Evolutionary conservation across 2,113 vertebrate genomes (phyloP).

Genomic region (Ornithorhynchus anatinus): DNA sequence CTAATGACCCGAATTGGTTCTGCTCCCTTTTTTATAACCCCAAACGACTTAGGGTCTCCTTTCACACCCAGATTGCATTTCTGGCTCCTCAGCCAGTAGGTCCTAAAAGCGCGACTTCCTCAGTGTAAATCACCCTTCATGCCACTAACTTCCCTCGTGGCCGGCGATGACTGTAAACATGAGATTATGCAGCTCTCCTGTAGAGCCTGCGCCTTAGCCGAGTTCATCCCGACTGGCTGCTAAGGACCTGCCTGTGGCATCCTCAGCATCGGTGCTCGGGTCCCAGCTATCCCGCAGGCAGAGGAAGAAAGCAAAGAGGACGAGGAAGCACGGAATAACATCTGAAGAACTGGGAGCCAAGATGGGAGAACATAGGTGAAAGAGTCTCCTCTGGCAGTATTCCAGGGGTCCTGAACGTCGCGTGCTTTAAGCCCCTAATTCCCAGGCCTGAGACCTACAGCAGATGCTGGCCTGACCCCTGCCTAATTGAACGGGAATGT

Average conservation of each 20-base stretch:
- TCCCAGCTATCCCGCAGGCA: slow-evolving; percentile 32
- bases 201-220: slow-evolving; percentile 53
- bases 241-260: slow-evolving; percentile 52
- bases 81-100: slow-evolving; percentile 39
- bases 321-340: no score
- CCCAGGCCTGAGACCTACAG: slow-evolving; percentile 22
- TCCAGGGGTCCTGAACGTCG: slow-evolving; percentile 12
- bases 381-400: no score
- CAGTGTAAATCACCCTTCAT: slow-evolving; percentile 55
- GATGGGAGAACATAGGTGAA: no score
- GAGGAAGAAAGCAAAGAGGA: neutral
- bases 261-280: slow-evolving; percentile 23
- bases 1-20: slow-evolving; percentile 33
- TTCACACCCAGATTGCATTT: slow-evolving; percentile 53
- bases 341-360: no score
- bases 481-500: slow-evolving; percentile 42
- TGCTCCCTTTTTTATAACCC: slow-evolving; percentile 47
- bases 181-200: slow-evolving; percentile 64
- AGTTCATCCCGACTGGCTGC: slow-evolving; percentile 55
- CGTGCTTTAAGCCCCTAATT: slow-evolving; percentile 11
- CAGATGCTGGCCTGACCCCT: slow-evolving; percentile 48
- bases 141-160: slow-evolving; percentile 59
- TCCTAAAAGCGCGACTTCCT: no score
- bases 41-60: slow-evolving; percentile 54
- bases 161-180: slow-evolving; percentile 59